These are phyloP conservation scores for Rhinatrema bivittatum DNA, from an alignment of 2,797 vertebrate genomes.

Conservation along the genomic window DNA sequence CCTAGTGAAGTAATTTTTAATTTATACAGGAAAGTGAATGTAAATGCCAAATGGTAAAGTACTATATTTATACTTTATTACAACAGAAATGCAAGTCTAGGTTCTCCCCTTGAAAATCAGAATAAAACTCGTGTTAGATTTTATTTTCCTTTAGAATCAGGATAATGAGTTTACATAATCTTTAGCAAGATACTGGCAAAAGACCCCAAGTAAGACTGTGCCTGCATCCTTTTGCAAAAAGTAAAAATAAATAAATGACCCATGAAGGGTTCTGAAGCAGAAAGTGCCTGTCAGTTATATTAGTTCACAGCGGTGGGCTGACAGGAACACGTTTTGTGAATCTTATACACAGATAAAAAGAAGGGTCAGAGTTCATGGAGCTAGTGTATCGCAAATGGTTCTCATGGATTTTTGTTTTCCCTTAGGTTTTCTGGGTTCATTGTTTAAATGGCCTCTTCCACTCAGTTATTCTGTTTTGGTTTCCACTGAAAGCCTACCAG, in stretches of 20 bases:
- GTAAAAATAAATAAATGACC: constrained; percentile 64
- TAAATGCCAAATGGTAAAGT: no score
- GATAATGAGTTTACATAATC: no score
- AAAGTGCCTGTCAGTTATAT: constrained; percentile 88
- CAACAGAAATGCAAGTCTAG: no score
- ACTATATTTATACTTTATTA: no score
- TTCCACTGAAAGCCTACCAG: constrained; percentile 95
- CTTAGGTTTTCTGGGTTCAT: constrained; percentile 99
- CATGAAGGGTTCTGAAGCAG: constrained; percentile 68
- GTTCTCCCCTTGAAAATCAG: no score
- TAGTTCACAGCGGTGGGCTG: constrained; percentile 72
- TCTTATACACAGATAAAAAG: constrained; percentile 79
- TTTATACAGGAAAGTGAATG: no score
- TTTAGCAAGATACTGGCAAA: no score
- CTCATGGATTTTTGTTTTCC: constrained; percentile 77
- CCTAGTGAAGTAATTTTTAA: no score
- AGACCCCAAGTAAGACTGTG: constrained; percentile 37
- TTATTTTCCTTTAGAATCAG: no score
- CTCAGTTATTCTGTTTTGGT: constrained; percentile 98
- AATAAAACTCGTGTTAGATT: no score
- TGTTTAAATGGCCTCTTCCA: constrained; percentile 99
- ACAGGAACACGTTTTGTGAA: constrained; percentile 91
- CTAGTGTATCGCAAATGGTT: constrained; percentile 79
- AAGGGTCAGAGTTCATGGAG: constrained; percentile 79
- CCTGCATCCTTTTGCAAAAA: constrained; percentile 44